Evolutionary conservation across 1,140 invertebrate genomes (phyloP).

Genomic region (Heliothis subflexa): DNA sequence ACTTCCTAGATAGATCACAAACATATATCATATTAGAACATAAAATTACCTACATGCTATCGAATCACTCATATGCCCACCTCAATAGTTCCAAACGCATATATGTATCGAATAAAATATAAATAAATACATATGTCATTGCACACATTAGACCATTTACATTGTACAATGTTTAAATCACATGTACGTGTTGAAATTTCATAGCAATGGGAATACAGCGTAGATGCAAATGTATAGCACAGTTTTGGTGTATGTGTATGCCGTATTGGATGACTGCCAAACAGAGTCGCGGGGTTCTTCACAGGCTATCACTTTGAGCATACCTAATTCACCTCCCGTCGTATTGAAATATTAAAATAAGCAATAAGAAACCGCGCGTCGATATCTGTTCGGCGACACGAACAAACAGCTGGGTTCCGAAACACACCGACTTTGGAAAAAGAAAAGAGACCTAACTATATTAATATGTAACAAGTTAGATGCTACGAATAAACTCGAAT

Average conservation of each 20-base stretch:
- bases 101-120: slow-evolving; percentile 3
- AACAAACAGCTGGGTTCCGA: slow-evolving; percentile 14
- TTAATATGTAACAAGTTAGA: not conserved
- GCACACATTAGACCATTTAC: slow-evolving; percentile 1
- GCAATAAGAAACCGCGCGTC: slow-evolving; percentile 11
- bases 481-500: not conserved
- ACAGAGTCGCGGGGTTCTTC: slow-evolving; percentile 31
- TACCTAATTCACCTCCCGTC: slow-evolving; percentile 40
- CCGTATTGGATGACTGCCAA: slow-evolving; percentile 41
- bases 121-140: slow-evolving; percentile 40
- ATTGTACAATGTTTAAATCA: slow-evolving; percentile 17
- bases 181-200: slow-evolving; percentile 9
- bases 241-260: slow-evolving; percentile 16
- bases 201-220: slow-evolving; percentile 20
- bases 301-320: slow-evolving; percentile 44
- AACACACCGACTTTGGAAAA: not conserved
- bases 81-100: slow-evolving; percentile 1
- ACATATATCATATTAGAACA: slow-evolving; percentile 1
- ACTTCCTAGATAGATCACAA: slow-evolving; percentile 11
- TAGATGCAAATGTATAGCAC: slow-evolving; percentile 28
- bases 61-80: slow-evolving; percentile 29
- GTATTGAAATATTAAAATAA: slow-evolving; percentile 46
- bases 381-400: slow-evolving; percentile 17
- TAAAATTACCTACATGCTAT: slow-evolving; percentile 15
- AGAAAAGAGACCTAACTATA: not conserved